Evolutionary conservation across 2,113 vertebrate species (phyloP), one percentile per base, ranked within the genome.

Genomic region (Arvicanthis niloticus): DNA sequence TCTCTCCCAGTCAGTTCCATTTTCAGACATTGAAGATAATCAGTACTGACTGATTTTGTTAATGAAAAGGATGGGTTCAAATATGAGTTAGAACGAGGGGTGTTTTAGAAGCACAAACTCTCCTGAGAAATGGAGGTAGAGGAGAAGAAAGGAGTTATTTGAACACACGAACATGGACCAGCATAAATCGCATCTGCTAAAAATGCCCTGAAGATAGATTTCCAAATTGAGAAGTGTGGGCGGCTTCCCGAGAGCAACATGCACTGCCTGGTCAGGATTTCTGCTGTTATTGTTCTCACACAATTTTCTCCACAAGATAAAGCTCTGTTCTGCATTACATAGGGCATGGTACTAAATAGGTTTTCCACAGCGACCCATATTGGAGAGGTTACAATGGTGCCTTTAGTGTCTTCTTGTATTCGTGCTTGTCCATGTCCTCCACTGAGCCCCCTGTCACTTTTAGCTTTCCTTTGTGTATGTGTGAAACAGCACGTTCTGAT

Each of bases 201-300:
- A 97, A 95, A 94, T 92, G 73, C n/a, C 88, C 77, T 75, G 60
- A 94, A 91, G 91, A 60, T 68, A 22, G 73, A 91, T 94, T 97
- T 97, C 94, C 68, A 97, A 94, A 93, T 70, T 3, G 26, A 91
- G 93, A 86, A 73, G 26, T 88, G 60, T 97, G 26, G 81, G 86
- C n/a, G 94, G 86, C 91, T 97, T 97, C 73, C 91, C 70, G 45
- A 53, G 81, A 94, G 88, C 45, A 82, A 89, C 95, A 48, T 84
- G 73, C 56, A 75, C 68, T 82, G 17, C 89, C 40, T 62, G 31
- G 51, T 84, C 10, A 0, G 15, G 45, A 68, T 91, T 93, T 81
- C 58, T 81, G 40, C 40, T 80, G 24, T 93, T 87, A 48, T 60
- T 92, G 42, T 84, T 93, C 92, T 88, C 37, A 26, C 62, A 26